phyloP scores from a whole-genome alignment of 1,140 invertebrate species.

The Wiebesia pumilae region DNA sequence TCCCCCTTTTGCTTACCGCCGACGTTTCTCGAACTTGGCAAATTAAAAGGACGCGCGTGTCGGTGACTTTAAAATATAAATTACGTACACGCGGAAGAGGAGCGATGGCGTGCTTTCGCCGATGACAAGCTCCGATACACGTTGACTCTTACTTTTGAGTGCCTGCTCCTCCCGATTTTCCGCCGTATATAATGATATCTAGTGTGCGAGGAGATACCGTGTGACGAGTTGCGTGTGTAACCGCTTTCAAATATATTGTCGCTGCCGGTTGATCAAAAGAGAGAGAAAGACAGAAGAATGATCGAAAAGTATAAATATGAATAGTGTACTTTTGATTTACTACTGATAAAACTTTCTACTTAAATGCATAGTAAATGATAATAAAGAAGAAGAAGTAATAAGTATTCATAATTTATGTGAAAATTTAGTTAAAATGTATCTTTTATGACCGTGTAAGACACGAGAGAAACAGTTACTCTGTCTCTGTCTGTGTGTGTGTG shows the following conservation, averaged over 20 bases:
- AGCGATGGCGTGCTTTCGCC: constrained; percentile 55
- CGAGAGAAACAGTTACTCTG: too few species aligned
- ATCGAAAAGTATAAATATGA: neutral
- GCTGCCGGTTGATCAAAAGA: neutral
- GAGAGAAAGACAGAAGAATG: neutral
- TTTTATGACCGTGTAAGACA: too few species aligned
- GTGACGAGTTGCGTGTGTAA: constrained; percentile 31
- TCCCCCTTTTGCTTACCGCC: too few species aligned
- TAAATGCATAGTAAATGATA: neutral
- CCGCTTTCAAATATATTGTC: neutral
- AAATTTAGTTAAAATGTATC: neutral
- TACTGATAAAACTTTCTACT: neutral
- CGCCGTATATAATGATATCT: constrained; percentile 31
- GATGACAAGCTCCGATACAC: constrained; percentile 56
- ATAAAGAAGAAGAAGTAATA: neutral
- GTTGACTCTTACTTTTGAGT: constrained; percentile 37
- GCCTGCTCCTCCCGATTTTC: constrained; percentile 38
- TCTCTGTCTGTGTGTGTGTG: too few species aligned
- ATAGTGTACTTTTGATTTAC: neutral
- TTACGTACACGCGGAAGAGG: constrained; percentile 45
- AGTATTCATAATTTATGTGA: neutral
- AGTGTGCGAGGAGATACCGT: neutral
- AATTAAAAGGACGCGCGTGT: constrained; percentile 64
- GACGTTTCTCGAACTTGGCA: neutral
- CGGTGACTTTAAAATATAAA: constrained; percentile 61